Percentiles rank a stretch among this genome's conserved stretches.
Evolutionary conservation across 1,140 invertebrate genomes (phyloP).

Genomic region (Drosophila parabipectinata): DNA sequence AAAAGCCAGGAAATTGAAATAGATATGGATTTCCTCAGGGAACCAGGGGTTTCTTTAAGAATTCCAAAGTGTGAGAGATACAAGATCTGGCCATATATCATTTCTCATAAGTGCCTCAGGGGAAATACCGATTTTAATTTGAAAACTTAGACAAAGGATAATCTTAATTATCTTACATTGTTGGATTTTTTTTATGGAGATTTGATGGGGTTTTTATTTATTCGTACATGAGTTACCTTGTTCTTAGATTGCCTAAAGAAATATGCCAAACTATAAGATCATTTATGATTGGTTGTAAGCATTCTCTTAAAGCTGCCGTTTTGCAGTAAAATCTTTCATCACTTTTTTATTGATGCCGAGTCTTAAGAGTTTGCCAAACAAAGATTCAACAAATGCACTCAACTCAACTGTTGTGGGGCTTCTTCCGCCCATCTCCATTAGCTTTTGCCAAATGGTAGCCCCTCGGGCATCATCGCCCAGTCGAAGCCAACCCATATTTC

Average conservation of each 20-base stretch:
- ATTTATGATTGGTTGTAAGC: not conserved
- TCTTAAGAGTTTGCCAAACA: not conserved
- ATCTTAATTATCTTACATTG: no score
- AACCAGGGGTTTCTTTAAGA: not conserved
- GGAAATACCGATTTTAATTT: no score
- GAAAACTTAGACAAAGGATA: no score
- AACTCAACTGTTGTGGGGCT: slow-evolving; percentile 4
- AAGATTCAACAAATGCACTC: slow-evolving; percentile 2
- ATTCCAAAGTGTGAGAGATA: not conserved
- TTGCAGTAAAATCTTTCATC: not conserved
- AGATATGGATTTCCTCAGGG: slow-evolving; percentile 53
- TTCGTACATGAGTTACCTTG: no score
- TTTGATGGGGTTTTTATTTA: no score
- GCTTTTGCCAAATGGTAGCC: slow-evolving; percentile 9
- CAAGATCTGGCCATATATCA: no score
- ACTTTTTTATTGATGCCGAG: not conserved
- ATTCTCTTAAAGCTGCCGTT: not conserved
- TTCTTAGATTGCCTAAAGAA: no score
- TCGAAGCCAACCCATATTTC: slow-evolving; percentile 7
- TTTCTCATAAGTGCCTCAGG: no score
- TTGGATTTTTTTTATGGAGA: no score
- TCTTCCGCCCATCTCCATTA: not conserved
- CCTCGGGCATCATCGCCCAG: slow-evolving; percentile 18
- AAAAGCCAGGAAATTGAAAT: slow-evolving; percentile 72
- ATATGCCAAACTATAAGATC: no score